Conservation (phyloP, 2,113 vertebrate genomes). For the Pseudolaguvia tuberculata region DNA sequence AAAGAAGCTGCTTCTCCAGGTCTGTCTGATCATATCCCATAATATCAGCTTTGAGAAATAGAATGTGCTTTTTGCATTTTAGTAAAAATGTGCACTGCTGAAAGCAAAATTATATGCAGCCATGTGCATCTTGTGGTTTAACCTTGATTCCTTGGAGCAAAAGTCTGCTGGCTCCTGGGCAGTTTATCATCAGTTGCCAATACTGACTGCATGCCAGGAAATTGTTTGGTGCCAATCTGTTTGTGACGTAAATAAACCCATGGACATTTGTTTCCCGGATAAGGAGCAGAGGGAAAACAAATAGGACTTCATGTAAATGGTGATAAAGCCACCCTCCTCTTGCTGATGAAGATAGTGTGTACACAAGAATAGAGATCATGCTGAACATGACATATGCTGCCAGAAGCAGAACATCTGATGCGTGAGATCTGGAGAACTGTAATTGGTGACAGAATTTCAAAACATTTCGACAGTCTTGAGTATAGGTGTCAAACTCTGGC, state of each 20-base stretch:
- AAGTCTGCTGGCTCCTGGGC: conserved; percentile 33
- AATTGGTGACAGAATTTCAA: neutral
- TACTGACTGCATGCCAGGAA: conserved; percentile 37
- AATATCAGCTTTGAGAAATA: neutral
- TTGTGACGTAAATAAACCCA: conserved; percentile 41
- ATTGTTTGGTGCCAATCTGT: conserved; percentile 33
- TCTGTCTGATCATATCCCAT: neutral
- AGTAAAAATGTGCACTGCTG: neutral
- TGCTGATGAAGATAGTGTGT: conserved; percentile 17
- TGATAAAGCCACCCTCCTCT: neutral
- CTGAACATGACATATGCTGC: conserved; percentile 11
- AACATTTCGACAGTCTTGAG: neutral
- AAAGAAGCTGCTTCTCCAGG: too few relatives aligned
- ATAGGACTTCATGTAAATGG: conserved; percentile 10
- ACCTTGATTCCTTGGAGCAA: conserved; percentile 35
- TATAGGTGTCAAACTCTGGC: too few relatives aligned
- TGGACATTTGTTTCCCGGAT: conserved; percentile 26
- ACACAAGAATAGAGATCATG: conserved; percentile 15
- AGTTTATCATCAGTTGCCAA: conserved; percentile 47
- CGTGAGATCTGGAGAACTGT: conserved; percentile 7
- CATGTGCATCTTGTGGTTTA: conserved; percentile 40
- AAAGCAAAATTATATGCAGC: conserved; percentile 3
- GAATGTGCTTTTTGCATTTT: neutral
- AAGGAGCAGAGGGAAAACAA: conserved; percentile 22
- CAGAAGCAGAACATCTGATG: conserved; percentile 13